A percentile compares a stretch with the other conserved stretches of the same genome.
Evolutionary conservation across 2,797 vertebrate genomes (phyloP).

Genomic region (Margarornis squamiger): DNA sequence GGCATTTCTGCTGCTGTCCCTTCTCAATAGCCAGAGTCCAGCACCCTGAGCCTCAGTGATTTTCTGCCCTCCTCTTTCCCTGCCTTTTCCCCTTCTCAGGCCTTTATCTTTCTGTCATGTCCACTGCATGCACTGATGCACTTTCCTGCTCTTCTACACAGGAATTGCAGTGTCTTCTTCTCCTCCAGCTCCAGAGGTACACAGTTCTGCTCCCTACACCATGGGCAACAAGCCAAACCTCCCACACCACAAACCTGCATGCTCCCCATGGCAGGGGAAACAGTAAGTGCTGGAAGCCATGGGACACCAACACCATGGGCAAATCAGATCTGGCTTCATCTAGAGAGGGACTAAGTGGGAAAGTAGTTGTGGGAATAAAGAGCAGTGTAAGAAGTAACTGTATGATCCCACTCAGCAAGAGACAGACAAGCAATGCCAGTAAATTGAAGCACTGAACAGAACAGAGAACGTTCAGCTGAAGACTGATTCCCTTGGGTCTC

Average conservation of each 20-base stretch:
- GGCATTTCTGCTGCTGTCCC: neutral
- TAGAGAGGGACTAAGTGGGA: neutral
- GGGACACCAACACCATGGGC: neutral
- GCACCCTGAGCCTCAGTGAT: neutral
- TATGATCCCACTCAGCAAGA: neutral
- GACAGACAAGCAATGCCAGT: neutral
- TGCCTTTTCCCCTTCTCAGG: neutral
- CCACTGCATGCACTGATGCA: neutral
- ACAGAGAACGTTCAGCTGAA: neutral
- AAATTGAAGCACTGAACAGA: neutral
- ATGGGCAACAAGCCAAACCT: neutral
- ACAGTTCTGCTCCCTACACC: neutral
- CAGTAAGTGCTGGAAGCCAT: neutral
- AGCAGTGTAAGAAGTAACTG: neutral
- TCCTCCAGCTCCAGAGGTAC: neutral
- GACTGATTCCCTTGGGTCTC: neutral
- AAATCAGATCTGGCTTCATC: neutral
- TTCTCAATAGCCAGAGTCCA: neutral
- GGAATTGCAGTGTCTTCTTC: neutral
- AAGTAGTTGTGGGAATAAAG: slow-evolving; percentile 4
- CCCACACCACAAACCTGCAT: neutral
- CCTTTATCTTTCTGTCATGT: neutral
- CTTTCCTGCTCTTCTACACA: neutral
- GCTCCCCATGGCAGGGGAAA: neutral
- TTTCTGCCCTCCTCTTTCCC: neutral